These are phyloP conservation scores for Trilocha varians DNA, from an alignment of 2,888 invertebrate genomes.

Conservation along the genomic window DNA sequence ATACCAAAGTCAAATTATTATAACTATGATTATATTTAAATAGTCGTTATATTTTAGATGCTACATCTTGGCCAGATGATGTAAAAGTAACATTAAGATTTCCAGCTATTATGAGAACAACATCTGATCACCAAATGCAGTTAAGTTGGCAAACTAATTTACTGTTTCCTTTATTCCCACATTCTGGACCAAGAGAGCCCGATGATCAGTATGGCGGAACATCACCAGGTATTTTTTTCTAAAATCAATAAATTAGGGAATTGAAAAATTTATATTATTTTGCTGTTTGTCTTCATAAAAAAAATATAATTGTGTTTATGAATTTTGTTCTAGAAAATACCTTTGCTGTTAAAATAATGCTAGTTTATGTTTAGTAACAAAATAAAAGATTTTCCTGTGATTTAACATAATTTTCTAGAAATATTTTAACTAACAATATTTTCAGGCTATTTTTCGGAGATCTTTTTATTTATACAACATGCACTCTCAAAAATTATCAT, in stretches of 20 bases:
- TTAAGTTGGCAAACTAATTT: slow-evolving; percentile 81
- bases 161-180: slow-evolving; percentile 78
- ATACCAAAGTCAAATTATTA: no score
- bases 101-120: slow-evolving; percentile 75
- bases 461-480: slow-evolving; percentile 59
- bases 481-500: slow-evolving; percentile 57
- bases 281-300: neutral
- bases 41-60: slow-evolving; percentile 42
- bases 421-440: slow-evolving; percentile 15
- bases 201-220: slow-evolving; percentile 55
- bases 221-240: slow-evolving; percentile 68
- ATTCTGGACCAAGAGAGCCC: slow-evolving; percentile 78
- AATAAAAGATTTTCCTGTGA: no score
- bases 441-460: slow-evolving; percentile 57
- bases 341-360: no score
- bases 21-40: no score
- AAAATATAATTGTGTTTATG: no score
- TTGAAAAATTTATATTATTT: neutral
- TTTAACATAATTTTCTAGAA: neutral
- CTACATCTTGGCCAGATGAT: slow-evolving; percentile 61
- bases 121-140: slow-evolving; percentile 48
- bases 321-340: no score
- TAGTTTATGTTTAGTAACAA: no score
- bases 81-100: slow-evolving; percentile 74
- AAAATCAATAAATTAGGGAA: neutral